Base-by-base conservation (phyloP, 1,140 invertebrate species). In the Coptotermes formosanus region DNA sequence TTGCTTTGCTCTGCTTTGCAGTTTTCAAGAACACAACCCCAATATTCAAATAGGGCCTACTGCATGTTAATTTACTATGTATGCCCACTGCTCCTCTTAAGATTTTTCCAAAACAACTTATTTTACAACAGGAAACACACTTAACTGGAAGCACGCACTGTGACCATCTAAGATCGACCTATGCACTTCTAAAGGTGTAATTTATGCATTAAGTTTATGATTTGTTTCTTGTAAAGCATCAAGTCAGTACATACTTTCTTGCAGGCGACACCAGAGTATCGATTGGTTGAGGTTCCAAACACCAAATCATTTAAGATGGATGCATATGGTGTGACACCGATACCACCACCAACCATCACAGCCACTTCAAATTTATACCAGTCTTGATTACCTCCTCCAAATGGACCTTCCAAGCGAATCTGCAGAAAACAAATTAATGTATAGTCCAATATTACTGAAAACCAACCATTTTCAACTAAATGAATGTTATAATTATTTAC, bases 321-420 rank as follows among this genome's bases (percentile, higher is more conserved):
- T 4, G 99, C 99, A 89, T 99, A 99, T 0, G 99, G 99, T 0
- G 99, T 99, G 0, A 99, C 98, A 0, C 99, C 99, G 87, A 99
- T 99, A 23, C 99, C 99, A 21, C 98, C 99, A 0, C 99, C 99
- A 4, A 99, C 98, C 97, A 99, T 98, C 12, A 99, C 98, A 3
- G 98, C 98, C 14, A 98, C 97, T 91, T 98, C 97, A 89, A 98
- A 98, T 91, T 98, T 99, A 91, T 99, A 99, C 98, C 98, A 99
- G 91, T 99, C 98, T 90, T 99, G 99, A 91, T 99, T 99, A 4
- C 99, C 99, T 43, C 98, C 98, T 0, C 99, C 99, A 89, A 99
- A 99, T 0, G 99, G 99, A 1, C 99, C 99, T 91, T 99, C 98
- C 82, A 99, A 94, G 85, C 98, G 94, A 82, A 96, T 92, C 92